A percentile compares a stretch with the other conserved stretches of the same genome.
phyloP scores from a whole-genome alignment of 2,888 invertebrate species.

The Sepioteuthis lessoniana region DNA sequence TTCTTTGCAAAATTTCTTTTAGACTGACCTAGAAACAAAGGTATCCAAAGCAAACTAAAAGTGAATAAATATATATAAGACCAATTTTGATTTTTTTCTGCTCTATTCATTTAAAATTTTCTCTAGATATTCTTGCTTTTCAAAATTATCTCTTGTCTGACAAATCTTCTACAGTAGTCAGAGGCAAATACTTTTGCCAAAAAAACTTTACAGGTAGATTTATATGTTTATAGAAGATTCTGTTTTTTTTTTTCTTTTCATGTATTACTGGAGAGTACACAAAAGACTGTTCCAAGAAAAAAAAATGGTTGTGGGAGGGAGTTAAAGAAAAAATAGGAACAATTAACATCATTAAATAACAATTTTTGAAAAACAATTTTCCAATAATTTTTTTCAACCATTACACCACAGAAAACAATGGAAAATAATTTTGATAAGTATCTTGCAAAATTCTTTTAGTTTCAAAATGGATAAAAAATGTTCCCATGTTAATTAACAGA shows the following conservation, averaged over 20 bases:
- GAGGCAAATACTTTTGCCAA: neutral
- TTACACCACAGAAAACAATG: neutral
- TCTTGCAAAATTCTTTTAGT: neutral
- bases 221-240: neutral
- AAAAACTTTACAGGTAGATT: neutral
- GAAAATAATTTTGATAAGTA: neutral
- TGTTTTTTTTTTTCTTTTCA: neutral
- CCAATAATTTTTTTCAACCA: neutral
- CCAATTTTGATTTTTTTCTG: too few species aligned
- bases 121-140: neutral
- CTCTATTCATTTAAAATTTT: too few species aligned
- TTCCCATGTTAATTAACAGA: too few species aligned
- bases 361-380: neutral
- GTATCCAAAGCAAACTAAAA: too few species aligned
- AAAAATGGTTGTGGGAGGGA: neutral
- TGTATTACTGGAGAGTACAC: neutral
- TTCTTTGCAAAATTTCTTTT: too few species aligned
- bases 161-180: slow-evolving; percentile 4
- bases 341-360: neutral
- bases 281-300: neutral
- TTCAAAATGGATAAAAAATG: too few species aligned
- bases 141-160: neutral
- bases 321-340: neutral
- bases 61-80: too few species aligned
- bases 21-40: too few species aligned